Evolutionary conservation across 2,113 vertebrate genomes (phyloP).

Genomic region (Candoia aspera): DNA sequence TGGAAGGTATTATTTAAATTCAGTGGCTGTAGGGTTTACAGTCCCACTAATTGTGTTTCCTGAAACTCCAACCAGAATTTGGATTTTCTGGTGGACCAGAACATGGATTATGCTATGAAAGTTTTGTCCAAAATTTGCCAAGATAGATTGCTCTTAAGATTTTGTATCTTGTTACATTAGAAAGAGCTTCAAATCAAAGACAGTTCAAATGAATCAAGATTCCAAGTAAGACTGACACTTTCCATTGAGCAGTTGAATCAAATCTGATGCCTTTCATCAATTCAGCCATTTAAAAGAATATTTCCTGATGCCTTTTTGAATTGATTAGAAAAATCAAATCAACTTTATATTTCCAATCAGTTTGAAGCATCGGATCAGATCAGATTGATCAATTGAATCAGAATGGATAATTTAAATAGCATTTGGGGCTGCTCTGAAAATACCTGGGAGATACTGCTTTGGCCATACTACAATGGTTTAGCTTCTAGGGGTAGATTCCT

Average conservation of each 20-base stretch:
- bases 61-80: background rate
- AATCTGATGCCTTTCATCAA: background rate
- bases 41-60: background rate
- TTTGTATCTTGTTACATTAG: background rate
- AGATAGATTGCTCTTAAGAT: background rate
- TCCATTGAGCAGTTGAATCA: background rate
- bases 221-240: background rate
- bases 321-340: background rate
- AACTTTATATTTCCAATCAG: background rate
- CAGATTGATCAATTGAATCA: background rate
- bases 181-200: background rate
- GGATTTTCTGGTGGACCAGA: background rate
- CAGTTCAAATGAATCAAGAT: background rate
- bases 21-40: background rate
- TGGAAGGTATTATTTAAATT: background rate
- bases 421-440: background rate
- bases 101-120: background rate
- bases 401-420: background rate
- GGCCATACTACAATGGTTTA: background rate
- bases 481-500: fast-evolving
- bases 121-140: background rate
- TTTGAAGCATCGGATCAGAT: background rate
- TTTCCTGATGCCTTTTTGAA: background rate
- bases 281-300: background rate
- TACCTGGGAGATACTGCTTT: background rate